phyloP scores from a whole-genome alignment of 2,113 vertebrate genomes.

The Bos taurus region ARS-UCD2.0 NC_037346.1:61278501-61279000 shows the following conservation, averaged over 20 bases:
- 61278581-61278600: not conserved
- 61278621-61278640: not conserved
- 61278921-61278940: not conserved
- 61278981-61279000: not conserved
- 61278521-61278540: not conserved
- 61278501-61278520: not conserved
- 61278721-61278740: constrained; percentile 34
- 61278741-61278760: constrained; percentile 50
- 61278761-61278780: constrained; percentile 24
- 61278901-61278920: not conserved
- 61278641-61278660: constrained; percentile 20
- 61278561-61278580: not conserved
- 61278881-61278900: not conserved
- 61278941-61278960: not conserved
- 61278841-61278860: constrained; percentile 31
- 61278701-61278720: constrained; percentile 50
- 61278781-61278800: constrained; percentile 16
- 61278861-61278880: not conserved
- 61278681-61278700: constrained; percentile 44
- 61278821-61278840: not conserved
- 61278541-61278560: not conserved
- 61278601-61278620: not conserved
- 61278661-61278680: not conserved
- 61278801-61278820: not conserved
- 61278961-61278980: not conserved